phyloP scores from a whole-genome alignment of 2,888 invertebrate genomes.

The Aleiodes alternator region DNA sequence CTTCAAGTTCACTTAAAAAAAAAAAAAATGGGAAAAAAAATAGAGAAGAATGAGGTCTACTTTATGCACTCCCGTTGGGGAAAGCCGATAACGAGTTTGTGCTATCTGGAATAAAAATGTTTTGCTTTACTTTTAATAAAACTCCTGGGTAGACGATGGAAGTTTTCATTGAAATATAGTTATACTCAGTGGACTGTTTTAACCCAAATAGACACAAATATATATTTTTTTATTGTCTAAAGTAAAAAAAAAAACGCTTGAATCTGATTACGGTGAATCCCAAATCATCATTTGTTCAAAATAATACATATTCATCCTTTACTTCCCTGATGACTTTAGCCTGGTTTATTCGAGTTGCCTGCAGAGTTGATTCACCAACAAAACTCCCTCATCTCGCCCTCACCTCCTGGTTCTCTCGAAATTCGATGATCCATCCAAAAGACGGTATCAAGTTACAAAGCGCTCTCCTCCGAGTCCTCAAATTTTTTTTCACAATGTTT shows the following conservation, averaged over 20 bases:
- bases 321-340: conserved; percentile 1
- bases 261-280: no score
- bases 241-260: no score
- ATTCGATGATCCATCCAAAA: conserved; percentile 55
- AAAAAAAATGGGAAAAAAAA: no score
- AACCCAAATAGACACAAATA: conserved; percentile 23
- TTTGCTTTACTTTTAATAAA: conserved; percentile 31
- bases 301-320: background rate
- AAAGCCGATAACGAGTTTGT: conserved; percentile 34
- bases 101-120: conserved; percentile 22
- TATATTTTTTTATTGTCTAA: conserved; percentile 17
- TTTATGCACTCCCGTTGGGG: conserved; percentile 5
- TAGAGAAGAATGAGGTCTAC: background rate
- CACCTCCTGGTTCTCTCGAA: conserved; percentile 32
- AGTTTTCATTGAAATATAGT: conserved; percentile 22
- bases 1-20: background rate
- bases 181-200: background rate
- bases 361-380: background rate
- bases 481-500: conserved; percentile 8
- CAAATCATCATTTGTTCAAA: no score
- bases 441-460: conserved; percentile 57
- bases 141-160: conserved; percentile 18
- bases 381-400: background rate
- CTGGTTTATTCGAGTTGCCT: background rate
- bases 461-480: conserved; percentile 45